Base-by-base conservation (phyloP, 2,888 invertebrate genomes). In the Junonia oenone region DNA sequence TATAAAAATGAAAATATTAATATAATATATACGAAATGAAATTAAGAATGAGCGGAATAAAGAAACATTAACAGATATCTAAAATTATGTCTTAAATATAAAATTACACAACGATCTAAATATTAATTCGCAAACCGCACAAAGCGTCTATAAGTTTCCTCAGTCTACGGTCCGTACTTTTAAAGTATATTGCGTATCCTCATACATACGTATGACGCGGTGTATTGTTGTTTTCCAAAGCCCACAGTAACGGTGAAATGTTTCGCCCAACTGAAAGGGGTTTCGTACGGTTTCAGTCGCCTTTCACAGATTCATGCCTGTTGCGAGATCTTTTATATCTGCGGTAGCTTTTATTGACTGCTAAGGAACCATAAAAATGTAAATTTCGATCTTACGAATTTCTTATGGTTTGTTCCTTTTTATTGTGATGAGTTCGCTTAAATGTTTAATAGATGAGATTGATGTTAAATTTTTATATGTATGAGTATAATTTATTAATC, bases 151-250 rank as follows among this genome's bases (percentile, higher is more conserved):
- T 55, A 49, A 54, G 45, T 64, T 71, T 64, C 29, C 26, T 64
- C 58, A 38, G 59, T 83, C 83, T 83, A 63, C 61, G 66, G 54
- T 58, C 47, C 69, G 78, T 77, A 80, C 81, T 79, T 81, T 76
- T 77, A 76, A 81, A 81, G 85, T 83, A 81, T 84, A 89, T 85
- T 88, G 80, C 83, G 80, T 79, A 81, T 81, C 75, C 78, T 77
- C 78, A 78, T 79, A 81, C 81, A 79, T 82, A 76, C 72, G 67
- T 73, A 78, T 73, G 72, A 69, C 69, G 75, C 69, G 81, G 76
- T 78, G 81, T 83, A 89, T 89, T 89, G 88, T 89, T 89, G 86
- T 88, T 87, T 83, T 82, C 80, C 81, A 85, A 87, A 85, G 84
- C 79, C 75, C 68, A 59, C 66, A 67, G 71, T 66, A 69, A 68